Conservation (phyloP, 2,113 vertebrate species). For the Serilophus lunatus region DNA sequence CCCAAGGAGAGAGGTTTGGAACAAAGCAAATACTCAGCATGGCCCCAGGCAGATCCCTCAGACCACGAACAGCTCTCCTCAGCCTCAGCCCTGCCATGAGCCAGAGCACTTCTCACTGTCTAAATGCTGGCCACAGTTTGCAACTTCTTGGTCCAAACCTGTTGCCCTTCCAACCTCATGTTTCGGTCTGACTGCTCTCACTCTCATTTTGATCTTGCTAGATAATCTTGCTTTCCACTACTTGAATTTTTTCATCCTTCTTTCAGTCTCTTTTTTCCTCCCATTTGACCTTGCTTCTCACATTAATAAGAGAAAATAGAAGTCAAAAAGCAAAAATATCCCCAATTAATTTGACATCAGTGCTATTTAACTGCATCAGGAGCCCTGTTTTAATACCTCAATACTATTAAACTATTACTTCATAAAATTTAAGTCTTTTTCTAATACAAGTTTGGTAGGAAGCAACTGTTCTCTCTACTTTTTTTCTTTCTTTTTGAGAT, state of each 20-base stretch:
- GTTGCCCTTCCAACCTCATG: background rate
- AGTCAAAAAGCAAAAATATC: background rate
- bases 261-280: background rate
- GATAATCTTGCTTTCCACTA: background rate
- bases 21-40: background rate
- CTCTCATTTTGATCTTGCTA: background rate
- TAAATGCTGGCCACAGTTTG: background rate
- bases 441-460: background rate
- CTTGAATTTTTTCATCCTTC: background rate
- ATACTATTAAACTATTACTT: background rate
- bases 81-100: rapidly evolving
- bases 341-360: background rate
- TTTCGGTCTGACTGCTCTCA: rapidly evolving
- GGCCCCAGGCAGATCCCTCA: background rate
- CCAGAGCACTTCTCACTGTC: background rate
- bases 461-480: background rate
- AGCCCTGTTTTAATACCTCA: background rate
- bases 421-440: background rate
- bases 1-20: background rate
- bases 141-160: background rate
- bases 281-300: background rate
- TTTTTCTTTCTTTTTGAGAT: background rate
- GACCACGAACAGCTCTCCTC: background rate
- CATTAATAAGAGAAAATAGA: background rate
- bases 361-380: background rate